Percentiles rank a stretch among this genome's conserved stretches.
phyloP scores from a whole-genome alignment of 2,797 vertebrate genomes.

The Gobionotothen gibberifrons region DNA sequence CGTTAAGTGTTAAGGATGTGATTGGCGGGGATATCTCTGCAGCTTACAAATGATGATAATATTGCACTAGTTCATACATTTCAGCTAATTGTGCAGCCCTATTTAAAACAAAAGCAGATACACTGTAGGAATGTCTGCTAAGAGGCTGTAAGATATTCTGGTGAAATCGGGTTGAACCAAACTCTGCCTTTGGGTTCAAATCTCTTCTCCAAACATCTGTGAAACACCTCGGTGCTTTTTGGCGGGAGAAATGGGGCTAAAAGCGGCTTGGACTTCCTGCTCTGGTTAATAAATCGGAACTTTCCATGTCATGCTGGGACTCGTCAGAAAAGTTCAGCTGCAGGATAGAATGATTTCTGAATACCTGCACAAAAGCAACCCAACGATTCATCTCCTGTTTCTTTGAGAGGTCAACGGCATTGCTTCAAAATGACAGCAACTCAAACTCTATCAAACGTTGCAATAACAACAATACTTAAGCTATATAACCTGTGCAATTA shows the following conservation, averaged over 20 bases:
- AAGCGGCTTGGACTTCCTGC: background rate
- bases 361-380: conserved; percentile 15
- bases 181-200: background rate
- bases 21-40: too few relatives aligned
- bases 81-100: too few relatives aligned
- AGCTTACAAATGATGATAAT: too few relatives aligned
- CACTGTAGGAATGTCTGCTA: too few relatives aligned
- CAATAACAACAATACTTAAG: too few relatives aligned
- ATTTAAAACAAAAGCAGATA: too few relatives aligned
- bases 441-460: too few relatives aligned
- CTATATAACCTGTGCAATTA: too few relatives aligned
- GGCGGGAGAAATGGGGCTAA: conserved; percentile 16
- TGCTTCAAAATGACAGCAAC: too few relatives aligned
- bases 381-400: background rate
- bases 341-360: background rate
- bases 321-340: conserved; percentile 5
- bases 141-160: too few relatives aligned
- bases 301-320: conserved; percentile 41
- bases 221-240: conserved; percentile 17
- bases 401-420: background rate
- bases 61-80: too few relatives aligned
- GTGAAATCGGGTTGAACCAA: background rate
- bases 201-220: conserved; percentile 8
- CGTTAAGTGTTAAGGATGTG: too few relatives aligned
- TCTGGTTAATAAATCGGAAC: conserved; percentile 29